Conservation (phyloP, 2,888 invertebrate species). For the Ceraclea dissimilis region DNA sequence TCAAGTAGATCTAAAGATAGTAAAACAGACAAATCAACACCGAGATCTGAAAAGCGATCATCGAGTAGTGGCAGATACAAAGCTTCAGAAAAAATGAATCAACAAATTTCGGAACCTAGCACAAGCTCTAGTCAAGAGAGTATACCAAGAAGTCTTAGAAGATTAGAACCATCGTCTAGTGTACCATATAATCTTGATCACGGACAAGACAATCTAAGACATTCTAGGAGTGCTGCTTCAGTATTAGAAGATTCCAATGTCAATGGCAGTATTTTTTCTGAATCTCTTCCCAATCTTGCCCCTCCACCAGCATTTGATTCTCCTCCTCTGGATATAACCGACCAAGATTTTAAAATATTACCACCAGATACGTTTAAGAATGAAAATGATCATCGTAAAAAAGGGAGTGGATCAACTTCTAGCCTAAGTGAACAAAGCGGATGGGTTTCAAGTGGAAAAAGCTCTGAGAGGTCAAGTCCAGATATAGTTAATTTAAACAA, state of each 20-base stretch:
- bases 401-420: conserved; percentile 53
- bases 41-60: conserved; percentile 36
- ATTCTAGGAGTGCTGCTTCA: conserved; percentile 51
- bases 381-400: conserved; percentile 38
- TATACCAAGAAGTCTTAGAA: conserved; percentile 43
- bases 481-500: conserved; percentile 35
- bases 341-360: conserved; percentile 46
- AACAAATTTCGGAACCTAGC: conserved; percentile 49
- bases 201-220: conserved; percentile 44
- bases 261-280: conserved; percentile 51
- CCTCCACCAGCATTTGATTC: conserved; percentile 55
- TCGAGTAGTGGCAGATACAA: conserved; percentile 35
- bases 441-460: conserved; percentile 75
- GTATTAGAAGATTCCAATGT: conserved; percentile 50
- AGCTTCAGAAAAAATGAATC: conserved; percentile 47
- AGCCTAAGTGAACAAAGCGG: conserved; percentile 78
- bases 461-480: conserved; percentile 56
- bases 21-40: conserved; percentile 44
- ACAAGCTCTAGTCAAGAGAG: conserved; percentile 55
- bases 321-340: conserved; percentile 45
- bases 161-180: conserved; percentile 53
- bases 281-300: conserved; percentile 65
- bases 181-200: conserved; percentile 57
- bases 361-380: conserved; percentile 46
- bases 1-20: conserved; percentile 46